Conservation (phyloP, 2,888 invertebrate species). For the Agriopis leucophaearia region DNA sequence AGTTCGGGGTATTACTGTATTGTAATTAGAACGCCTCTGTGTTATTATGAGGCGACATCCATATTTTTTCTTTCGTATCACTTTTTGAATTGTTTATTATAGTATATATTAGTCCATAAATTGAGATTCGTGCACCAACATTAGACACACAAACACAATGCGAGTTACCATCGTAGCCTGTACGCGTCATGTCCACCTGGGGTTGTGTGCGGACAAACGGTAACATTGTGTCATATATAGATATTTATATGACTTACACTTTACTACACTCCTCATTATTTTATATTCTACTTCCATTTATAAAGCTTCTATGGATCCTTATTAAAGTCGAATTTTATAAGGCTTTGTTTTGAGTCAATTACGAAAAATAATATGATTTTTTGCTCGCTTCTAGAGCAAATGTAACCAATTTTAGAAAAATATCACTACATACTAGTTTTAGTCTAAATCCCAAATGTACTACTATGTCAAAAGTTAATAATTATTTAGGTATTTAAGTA, state of each 20-base stretch:
- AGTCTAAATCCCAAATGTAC: background rate
- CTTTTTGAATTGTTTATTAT: constrained; percentile 1
- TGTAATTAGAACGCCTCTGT: no score
- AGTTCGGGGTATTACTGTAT: no score
- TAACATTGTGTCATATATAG: constrained; percentile 57
- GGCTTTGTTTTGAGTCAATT: no score
- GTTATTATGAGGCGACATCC: background rate
- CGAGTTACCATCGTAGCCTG: constrained; percentile 80
- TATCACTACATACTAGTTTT: background rate
- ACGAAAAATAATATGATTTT: background rate
- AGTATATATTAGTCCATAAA: constrained; percentile 19
- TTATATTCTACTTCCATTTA: no score
- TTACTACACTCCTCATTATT: background rate
- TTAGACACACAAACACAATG: constrained; percentile 67
- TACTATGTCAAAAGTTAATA: background rate
- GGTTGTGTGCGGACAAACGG: constrained; percentile 79
- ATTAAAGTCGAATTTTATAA: no score
- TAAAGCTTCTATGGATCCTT: no score
- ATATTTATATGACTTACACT: constrained; percentile 15
- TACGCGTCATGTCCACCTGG: constrained; percentile 86
- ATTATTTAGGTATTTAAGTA: constrained; percentile 11
- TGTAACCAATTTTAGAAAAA: background rate
- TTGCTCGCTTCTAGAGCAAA: background rate
- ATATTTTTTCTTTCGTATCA: background rate
- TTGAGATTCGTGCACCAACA: constrained; percentile 41